Conservation (phyloP, 92 coral and sea anemone species). For the Paramuricea clavata region DNA sequence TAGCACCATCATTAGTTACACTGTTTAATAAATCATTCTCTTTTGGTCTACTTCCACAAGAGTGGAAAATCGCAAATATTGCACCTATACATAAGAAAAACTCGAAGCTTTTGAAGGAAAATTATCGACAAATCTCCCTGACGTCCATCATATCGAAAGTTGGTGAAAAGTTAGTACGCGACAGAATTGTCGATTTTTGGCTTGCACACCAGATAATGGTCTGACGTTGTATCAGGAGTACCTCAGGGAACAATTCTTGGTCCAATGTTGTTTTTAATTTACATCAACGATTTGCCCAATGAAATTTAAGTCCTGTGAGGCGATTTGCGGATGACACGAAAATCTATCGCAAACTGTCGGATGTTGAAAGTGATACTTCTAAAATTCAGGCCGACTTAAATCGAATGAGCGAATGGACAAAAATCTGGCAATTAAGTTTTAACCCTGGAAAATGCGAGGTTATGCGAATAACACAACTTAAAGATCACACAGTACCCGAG, state of each 20-base stretch:
- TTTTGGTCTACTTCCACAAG: background rate
- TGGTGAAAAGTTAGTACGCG: background rate
- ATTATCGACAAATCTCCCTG: background rate
- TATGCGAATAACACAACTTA: constrained; percentile 36
- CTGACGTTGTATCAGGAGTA: background rate
- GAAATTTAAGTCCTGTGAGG: background rate
- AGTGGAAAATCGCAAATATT: background rate
- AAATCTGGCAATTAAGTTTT: constrained; percentile 34
- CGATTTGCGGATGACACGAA: background rate
- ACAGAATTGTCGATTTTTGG: background rate
- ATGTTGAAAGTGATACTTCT: background rate
- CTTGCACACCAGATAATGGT: background rate
- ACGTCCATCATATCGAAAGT: background rate
- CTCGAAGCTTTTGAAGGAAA: background rate
- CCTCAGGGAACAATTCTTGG: background rate
- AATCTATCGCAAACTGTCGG: background rate
- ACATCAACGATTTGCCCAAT: background rate
- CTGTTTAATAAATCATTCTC: background rate
- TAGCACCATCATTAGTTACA: too few species aligned
- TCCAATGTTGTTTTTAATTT: background rate
- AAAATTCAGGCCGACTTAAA: background rate
- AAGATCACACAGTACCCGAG: background rate
- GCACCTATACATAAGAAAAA: background rate
- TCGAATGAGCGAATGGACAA: too few species aligned
- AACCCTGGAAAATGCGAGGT: constrained; percentile 53